Conservation (phyloP, 2,113 vertebrate species). For the Pygoscelis antarcticus region DNA sequence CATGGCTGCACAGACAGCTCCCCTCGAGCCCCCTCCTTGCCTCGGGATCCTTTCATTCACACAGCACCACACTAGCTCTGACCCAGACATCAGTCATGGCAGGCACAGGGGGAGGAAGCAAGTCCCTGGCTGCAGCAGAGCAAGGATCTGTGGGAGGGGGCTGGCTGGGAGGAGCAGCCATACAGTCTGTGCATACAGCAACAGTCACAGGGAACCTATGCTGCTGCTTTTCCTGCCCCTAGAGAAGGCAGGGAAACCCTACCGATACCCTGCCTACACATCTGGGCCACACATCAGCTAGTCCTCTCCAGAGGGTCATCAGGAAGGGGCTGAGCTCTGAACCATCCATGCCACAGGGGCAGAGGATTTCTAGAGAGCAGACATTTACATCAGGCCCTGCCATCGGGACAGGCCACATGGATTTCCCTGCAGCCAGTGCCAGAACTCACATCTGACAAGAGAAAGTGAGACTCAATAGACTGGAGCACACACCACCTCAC, state of each 20-base stretch:
- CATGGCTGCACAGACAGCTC: neutral
- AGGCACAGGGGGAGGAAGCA: neutral
- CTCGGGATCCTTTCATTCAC: neutral
- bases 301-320: neutral
- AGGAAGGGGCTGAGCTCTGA: neutral
- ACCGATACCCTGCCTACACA: neutral
- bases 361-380: neutral
- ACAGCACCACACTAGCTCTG: neutral
- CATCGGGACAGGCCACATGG: neutral
- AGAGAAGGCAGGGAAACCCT: neutral
- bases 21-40: neutral
- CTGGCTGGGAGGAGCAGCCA: neutral
- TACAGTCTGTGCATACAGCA: neutral
- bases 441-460: neutral
- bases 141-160: neutral
- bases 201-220: neutral
- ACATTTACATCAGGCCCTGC: neutral
- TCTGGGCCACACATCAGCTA: neutral
- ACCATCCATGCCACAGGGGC: accelerated
- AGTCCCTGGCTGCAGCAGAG: neutral
- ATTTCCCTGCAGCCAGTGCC: neutral
- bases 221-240: neutral
- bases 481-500: neutral
- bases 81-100: neutral
- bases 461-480: neutral